Conservation (phyloP, 2,797 vertebrate species). For the Phylloscopus collybita region DNA sequence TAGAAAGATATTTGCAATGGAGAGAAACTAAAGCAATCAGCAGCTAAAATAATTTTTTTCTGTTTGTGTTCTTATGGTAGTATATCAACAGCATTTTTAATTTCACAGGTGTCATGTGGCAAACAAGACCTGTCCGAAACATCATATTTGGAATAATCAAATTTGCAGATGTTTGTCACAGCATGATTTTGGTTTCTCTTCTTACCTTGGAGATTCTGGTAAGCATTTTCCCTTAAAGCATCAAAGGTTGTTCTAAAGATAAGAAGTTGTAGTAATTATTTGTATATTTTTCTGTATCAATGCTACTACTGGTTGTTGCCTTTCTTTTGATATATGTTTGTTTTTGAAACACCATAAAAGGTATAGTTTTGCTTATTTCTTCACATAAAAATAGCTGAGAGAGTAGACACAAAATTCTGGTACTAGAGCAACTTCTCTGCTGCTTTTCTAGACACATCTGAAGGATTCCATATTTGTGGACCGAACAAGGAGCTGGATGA, state of each 20-base stretch:
- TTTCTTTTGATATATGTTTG: not conserved
- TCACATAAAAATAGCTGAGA: not conserved
- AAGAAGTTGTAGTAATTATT: not conserved
- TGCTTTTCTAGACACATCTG: conserved; percentile 75
- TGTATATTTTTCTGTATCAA: not conserved
- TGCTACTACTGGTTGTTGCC: not conserved
- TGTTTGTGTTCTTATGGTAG: not conserved
- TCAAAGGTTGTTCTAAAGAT: not conserved
- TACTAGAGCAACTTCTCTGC: not conserved
- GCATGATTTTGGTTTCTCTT: conserved; percentile 79
- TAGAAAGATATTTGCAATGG: not conserved
- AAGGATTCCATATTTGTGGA: conserved; percentile 84
- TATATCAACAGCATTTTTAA: not conserved
- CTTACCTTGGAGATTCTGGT: conserved; percentile 78
- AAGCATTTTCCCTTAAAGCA: conserved; percentile 43
- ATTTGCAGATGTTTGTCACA: conserved; percentile 84
- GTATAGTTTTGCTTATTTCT: not conserved
- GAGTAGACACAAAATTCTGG: not conserved
- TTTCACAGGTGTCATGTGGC: conserved; percentile 80
- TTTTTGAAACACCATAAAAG: not conserved
- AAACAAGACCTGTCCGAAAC: conserved; percentile 87
- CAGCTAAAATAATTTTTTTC: not conserved
- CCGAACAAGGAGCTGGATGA: conserved; percentile 90
- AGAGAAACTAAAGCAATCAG: not conserved
- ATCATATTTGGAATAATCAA: conserved; percentile 83